Evolutionary conservation across 1,140 invertebrate genomes (phyloP), one percentile per base, ranked within the genome.

Genomic region (Amphibalanus amphitrite): DNA sequence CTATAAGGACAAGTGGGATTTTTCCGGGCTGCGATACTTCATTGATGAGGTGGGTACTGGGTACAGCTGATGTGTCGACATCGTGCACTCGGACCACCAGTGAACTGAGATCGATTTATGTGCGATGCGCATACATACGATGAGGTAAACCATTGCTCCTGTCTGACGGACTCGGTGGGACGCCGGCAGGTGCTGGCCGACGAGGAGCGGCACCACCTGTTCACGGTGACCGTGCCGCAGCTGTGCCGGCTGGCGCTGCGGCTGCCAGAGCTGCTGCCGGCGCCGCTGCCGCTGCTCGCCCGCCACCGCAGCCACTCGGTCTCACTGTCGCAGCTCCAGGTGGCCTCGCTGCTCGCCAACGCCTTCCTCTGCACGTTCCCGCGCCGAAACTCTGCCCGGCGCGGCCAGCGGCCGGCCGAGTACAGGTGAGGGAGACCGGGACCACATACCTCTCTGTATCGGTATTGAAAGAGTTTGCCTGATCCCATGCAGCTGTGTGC

Each of bases 341-440:
- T 93, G 69, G 86, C 91, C 3, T 89, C 86, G 77, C 80, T 98
- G 47, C 79, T 98, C 71, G 93, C 94, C 0, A 97, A 98, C 84
- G 94, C 92, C 28, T 98, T 98, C 81, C 88, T 98, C 72, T 97
- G 92, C 80, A 98, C 95, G 71, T 98, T 95, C 83, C 93, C 94
- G 17, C 82, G 88, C 72, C 82, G 91, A 71, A 92, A 90, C 78
- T 84, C 85, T 0, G 82, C 80, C 0, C 86, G 86, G 78, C 80
- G 47, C 6, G 47, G 47, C 47, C 10, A 59, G 10, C 6, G 17
- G 23, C 47, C 10, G 47, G 47, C 47, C 6, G 47, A 59, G 47
- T 59, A 59, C 17, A 59, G 47, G 47, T 59, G 13, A 20, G 47
- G n/a, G n/a, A n/a, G n/a, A n/a, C n/a, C n/a, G n/a, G n/a, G n/a